These are phyloP conservation scores for Lineus longissimus DNA, from an alignment of 1,140 invertebrate species.

Conservation along the genomic window DNA sequence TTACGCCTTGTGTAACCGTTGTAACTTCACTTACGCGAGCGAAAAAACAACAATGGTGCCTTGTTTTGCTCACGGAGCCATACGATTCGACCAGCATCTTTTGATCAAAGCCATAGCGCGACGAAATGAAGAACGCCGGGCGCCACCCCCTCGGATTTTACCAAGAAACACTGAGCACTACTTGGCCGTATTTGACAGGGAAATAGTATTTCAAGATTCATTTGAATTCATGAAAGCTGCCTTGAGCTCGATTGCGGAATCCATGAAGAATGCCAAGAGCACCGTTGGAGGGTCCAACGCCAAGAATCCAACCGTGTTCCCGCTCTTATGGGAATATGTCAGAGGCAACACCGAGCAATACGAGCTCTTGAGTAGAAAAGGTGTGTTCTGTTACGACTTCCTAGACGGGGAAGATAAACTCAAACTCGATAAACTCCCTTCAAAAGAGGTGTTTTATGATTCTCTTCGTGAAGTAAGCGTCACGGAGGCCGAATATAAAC, in stretches of 20 bases:
- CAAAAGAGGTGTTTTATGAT: background rate
- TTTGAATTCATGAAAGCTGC: background rate
- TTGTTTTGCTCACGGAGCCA: background rate
- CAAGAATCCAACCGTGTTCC: background rate
- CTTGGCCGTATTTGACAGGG: background rate
- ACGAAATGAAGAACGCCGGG: background rate
- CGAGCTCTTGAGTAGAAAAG: background rate
- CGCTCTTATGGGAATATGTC: background rate
- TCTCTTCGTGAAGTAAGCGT: background rate
- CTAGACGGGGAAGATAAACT: background rate
- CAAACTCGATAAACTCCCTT: background rate
- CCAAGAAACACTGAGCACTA: background rate
- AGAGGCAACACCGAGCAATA: background rate
- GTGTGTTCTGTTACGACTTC: background rate
- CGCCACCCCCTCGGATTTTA: background rate
- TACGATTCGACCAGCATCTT: background rate
- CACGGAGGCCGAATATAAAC: background rate
- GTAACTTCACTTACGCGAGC: background rate
- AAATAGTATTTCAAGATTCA: background rate
- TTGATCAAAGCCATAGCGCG: background rate
- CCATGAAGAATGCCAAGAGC: background rate
- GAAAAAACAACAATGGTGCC: background rate
- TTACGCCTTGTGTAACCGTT: background rate
- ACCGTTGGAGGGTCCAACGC: background rate
- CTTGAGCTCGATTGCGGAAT: background rate